Percentiles rank a stretch among this genome's conserved stretches.
Conservation (phyloP, 37 sponge, comb jelly and placozoan species). For the Chondrilla cf. caribensis region DNA sequence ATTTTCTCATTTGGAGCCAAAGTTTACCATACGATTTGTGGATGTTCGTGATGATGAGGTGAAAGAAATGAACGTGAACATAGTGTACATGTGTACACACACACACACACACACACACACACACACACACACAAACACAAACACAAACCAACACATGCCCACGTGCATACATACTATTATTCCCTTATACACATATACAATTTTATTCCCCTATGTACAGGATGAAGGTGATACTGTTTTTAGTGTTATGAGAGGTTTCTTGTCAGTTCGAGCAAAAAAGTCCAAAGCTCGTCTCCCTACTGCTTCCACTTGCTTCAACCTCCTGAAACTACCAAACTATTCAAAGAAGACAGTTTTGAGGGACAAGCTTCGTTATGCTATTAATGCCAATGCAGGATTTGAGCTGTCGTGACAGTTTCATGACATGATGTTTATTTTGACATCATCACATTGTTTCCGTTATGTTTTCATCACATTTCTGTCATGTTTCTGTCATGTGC, state of each 20-base stretch:
- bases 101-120: too few species aligned
- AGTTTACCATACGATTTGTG: conserved; percentile 87
- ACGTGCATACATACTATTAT: too few species aligned
- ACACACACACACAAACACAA: too few species aligned
- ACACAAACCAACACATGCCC: too few species aligned
- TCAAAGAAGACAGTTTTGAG: conserved; percentile 68
- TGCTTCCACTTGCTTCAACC: conserved; percentile 97
- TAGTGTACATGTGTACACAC: too few species aligned
- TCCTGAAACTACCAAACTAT: conserved; percentile 95
- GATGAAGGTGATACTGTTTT: conserved; percentile 63
- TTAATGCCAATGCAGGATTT: conserved; percentile 90
- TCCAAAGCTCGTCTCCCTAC: conserved; percentile 81
- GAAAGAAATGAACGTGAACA: not conserved
- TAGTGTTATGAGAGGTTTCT: conserved; percentile 77
- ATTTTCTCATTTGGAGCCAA: conserved; percentile 83
- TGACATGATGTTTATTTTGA: too few species aligned
- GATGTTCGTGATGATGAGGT: conserved; percentile 76
- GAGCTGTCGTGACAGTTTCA: conserved; percentile 94
- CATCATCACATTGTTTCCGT: too few species aligned
- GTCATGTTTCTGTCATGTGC: too few species aligned
- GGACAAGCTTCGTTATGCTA: conserved; percentile 93
- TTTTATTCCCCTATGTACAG: conserved; percentile 14
- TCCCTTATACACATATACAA: not conserved
- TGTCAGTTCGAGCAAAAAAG: conserved; percentile 36
- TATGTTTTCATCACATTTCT: too few species aligned